Evolutionary conservation across 2,888 invertebrate genomes (phyloP).

Genomic region (Dysmachus trigonus): DNA sequence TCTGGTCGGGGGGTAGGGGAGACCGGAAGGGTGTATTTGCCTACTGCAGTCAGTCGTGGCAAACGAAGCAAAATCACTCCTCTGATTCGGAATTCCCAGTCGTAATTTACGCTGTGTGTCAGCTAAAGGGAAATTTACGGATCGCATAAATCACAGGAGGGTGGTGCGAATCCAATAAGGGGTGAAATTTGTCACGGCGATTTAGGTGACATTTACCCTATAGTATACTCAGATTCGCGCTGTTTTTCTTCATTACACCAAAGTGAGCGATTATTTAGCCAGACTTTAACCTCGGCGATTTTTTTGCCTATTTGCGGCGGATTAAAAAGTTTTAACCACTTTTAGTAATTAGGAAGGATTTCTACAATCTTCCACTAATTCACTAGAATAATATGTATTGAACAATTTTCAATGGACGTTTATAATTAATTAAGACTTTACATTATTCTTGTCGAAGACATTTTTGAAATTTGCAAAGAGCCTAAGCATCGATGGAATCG

Average conservation of each 20-base stretch:
- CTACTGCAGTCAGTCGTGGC: constrained; percentile 16
- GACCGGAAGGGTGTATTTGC: background rate
- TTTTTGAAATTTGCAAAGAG: no score
- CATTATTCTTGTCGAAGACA: no score
- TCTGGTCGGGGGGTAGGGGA: constrained; percentile 7
- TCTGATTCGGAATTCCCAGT: constrained; percentile 12
- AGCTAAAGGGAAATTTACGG: constrained; percentile 47
- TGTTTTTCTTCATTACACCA: constrained; percentile 35
- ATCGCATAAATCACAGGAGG: constrained; percentile 45
- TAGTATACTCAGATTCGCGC: background rate
- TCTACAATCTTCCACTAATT: background rate
- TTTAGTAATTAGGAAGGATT: background rate
- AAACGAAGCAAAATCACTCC: background rate
- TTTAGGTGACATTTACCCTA: constrained; percentile 1
- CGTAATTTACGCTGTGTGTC: constrained; percentile 46
- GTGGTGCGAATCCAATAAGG: constrained; percentile 46
- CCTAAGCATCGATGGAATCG: no score
- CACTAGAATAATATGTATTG: background rate
- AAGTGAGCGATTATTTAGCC: background rate
- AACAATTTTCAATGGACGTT: background rate
- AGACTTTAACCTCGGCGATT: background rate
- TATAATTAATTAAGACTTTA: no score
- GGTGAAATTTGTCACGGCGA: constrained; percentile 45
- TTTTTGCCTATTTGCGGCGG: background rate
- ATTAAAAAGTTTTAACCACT: background rate